Conservation (phyloP, 2,113 vertebrate species). For the Trematomus loennbergii region DNA sequence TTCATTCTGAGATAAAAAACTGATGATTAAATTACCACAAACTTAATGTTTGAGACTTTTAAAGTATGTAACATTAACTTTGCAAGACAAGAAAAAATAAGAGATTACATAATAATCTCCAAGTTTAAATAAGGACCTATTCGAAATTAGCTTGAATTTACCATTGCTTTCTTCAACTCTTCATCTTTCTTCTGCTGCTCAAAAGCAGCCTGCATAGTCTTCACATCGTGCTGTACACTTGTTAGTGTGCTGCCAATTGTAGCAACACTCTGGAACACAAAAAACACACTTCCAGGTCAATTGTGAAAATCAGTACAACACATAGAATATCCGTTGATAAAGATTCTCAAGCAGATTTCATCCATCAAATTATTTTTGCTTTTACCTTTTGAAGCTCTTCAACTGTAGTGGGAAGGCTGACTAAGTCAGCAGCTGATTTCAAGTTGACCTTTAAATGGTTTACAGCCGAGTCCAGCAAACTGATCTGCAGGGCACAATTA, state of each 20-base stretch:
- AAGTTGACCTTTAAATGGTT: constrained; percentile 93
- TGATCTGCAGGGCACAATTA: constrained; percentile 81
- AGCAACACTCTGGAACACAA: constrained; percentile 90
- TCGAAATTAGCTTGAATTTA: constrained; percentile 74
- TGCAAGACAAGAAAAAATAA: not conserved
- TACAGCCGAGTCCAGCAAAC: constrained; percentile 89
- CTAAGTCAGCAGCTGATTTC: constrained; percentile 93
- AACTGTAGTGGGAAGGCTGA: constrained; percentile 91
- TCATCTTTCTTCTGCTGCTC: constrained; percentile 89
- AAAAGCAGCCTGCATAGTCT: constrained; percentile 88
- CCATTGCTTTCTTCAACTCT: constrained; percentile 85
- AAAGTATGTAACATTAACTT: not conserved
- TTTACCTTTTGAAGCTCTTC: constrained; percentile 96
- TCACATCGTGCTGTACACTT: constrained; percentile 94
- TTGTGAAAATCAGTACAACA: not conserved
- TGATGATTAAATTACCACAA: too few species aligned
- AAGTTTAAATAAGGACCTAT: not conserved
- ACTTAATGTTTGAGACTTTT: not conserved
- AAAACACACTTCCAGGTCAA: not conserved
- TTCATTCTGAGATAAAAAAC: not conserved
- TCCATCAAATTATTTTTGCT: not conserved
- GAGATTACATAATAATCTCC: too few species aligned
- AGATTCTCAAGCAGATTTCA: not conserved
- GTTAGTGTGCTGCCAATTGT: constrained; percentile 95
- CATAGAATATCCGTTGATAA: not conserved